Base-by-base conservation (phyloP, 2,888 invertebrate genomes). In the Argynnis bischoffii region DNA sequence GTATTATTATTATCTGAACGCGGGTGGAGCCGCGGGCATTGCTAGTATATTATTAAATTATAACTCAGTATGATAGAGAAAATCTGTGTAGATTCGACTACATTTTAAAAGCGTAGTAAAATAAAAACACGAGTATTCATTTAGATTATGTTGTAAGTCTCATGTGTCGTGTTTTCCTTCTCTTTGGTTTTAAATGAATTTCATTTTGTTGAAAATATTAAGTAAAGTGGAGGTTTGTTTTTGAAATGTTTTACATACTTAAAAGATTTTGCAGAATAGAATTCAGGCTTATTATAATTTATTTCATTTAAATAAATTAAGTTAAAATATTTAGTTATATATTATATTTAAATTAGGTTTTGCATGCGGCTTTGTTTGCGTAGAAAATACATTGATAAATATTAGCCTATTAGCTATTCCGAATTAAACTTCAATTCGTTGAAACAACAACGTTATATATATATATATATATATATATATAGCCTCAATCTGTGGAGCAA, bases 71-170 rank as follows among this genome's bases (percentile, higher is more conserved):
- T 46, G 18, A 53, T 11, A 46, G 21, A 21, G n/a, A 21, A 55
- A 63, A 47, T 54, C 16, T 15, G 6, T 41, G 15, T 35, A 51
- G 18, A 35, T 15, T 35, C 53, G 50, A 51, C 61, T 35, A 64
- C 35, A 56, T 56, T 56, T 56, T 55, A 55, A 56, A 64, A 56
- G 56, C 18, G 35, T 48, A 35, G 55, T 55, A 15, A 64, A 64
- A 55, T 64, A 64, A 56, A 64, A 64, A 64, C 14, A 21, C 21
- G 56, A 15, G 69, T 68, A 71, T 71, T 73, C 61, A 73, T 73
- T 71, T 73, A 69, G 71, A 71, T 73, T 71, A 71, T 61, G 60
- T 50, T 59, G 55, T 69, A 66, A 73, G 60, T 67, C 69, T 55
- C 55, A 67, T 67, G 64, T 64, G 67, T 65, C 66, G 68, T 67